Evolutionary conservation across 2,888 invertebrate genomes (phyloP).

Genomic region (Patella ulyssiponensis): DNA sequence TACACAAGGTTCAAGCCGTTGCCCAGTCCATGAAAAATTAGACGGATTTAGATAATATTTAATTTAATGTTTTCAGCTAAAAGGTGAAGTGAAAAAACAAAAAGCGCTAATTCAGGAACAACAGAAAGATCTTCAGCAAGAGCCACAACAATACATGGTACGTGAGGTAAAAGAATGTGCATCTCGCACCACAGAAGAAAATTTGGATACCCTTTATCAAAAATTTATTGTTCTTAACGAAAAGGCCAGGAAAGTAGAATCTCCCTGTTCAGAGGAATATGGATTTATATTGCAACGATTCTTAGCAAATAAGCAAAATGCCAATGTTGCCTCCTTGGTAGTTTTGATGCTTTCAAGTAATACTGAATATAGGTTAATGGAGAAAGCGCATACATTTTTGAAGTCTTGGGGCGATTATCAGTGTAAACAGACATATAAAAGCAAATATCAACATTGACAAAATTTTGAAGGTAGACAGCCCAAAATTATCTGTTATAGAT

Average conservation of each 20-base stretch:
- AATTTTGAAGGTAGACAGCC: not conserved
- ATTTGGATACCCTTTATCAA: not conserved
- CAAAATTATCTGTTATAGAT: not conserved
- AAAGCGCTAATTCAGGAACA: not conserved
- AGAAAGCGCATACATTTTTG: not conserved
- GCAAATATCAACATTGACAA: too few relatives aligned
- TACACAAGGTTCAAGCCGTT: not conserved
- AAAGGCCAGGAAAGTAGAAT: not conserved
- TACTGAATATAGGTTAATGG: not conserved
- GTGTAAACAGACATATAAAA: too few relatives aligned
- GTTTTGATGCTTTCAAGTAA: not conserved
- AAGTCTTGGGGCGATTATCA: not conserved
- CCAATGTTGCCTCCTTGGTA: not conserved
- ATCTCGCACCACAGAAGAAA: not conserved
- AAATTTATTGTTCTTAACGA: not conserved
- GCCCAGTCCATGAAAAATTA: not conserved
- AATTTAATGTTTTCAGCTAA: not conserved
- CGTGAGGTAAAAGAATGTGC: constrained; percentile 5
- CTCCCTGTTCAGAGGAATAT: not conserved
- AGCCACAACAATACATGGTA: not conserved
- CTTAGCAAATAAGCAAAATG: not conserved
- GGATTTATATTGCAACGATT: not conserved
- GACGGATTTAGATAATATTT: not conserved
- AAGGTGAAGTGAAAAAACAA: not conserved
- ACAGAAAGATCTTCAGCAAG: not conserved